Percentiles rank a stretch among this genome's conserved stretches.
Conservation (phyloP, 2,888 invertebrate genomes). For the Sericinus montela region DNA sequence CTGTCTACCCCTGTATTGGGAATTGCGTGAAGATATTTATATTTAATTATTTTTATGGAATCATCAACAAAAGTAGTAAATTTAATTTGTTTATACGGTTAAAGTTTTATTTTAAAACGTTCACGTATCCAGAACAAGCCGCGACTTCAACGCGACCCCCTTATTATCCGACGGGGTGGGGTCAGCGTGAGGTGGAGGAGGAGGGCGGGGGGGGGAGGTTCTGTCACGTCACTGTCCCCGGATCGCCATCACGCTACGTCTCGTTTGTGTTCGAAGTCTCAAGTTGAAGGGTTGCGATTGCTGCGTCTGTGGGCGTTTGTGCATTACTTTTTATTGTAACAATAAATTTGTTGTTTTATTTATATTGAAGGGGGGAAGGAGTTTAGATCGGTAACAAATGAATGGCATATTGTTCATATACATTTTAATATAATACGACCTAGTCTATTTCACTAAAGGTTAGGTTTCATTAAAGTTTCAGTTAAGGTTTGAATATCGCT, state of each 20-base stretch:
- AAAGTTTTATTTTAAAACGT: constrained; percentile 37
- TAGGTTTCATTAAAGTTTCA: no score
- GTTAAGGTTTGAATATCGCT: no score
- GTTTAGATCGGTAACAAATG: no score
- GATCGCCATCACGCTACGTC: constrained; percentile 61
- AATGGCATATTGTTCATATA: no score
- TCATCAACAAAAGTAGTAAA: no score
- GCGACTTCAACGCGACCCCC: constrained; percentile 55
- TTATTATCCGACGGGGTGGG: constrained; percentile 62
- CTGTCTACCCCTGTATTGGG: no score
- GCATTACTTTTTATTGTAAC: constrained; percentile 9
- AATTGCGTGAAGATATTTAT: no score
- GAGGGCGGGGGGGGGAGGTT: constrained; percentile 32
- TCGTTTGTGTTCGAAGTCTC: constrained; percentile 70
- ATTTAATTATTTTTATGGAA: no score
- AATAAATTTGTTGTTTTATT: no score
- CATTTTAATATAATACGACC: no score
- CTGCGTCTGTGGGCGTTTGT: constrained; percentile 6
- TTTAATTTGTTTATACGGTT: constrained; percentile 13
- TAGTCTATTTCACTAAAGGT: no score
- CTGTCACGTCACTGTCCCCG: constrained; percentile 75
- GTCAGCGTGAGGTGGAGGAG: constrained; percentile 42
- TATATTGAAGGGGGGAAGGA: no score
- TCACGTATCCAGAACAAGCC: constrained; percentile 57
- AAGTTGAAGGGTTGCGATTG: constrained; percentile 53